Percentiles rank a stretch among this genome's conserved stretches.
Conservation (phyloP, 1,140 invertebrate species). For the Zaprionus camerounensis region DNA sequence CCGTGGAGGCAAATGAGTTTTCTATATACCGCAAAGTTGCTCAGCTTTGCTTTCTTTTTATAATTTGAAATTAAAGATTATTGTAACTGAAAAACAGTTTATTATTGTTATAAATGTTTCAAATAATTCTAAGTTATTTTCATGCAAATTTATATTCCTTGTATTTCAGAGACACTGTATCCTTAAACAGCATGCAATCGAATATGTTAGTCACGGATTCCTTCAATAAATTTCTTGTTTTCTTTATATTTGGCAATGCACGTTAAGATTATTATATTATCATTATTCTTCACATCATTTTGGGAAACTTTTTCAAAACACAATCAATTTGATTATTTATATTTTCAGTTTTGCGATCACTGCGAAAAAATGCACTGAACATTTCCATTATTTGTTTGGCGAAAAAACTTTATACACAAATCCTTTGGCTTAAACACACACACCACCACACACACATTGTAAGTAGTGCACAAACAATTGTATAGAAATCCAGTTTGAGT, state of each 20-base stretch:
- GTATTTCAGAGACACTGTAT: background rate
- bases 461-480: constrained; percentile 48
- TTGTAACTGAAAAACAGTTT: background rate
- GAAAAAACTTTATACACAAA: constrained; percentile 36
- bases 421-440: constrained; percentile 34
- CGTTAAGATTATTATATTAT: background rate
- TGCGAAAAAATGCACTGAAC: constrained; percentile 9
- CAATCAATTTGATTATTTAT: background rate
- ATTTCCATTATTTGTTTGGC: constrained; percentile 22
- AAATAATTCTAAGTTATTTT: too few species aligned
- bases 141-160: too few species aligned
- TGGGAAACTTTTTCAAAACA: background rate
- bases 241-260: background rate
- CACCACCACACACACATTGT: constrained; percentile 11
- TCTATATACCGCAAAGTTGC: background rate
- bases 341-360: constrained; percentile 4
- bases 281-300: background rate
- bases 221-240: background rate
- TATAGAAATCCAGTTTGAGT: constrained; percentile 50
- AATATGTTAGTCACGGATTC: background rate
- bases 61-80: background rate
- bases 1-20: background rate
- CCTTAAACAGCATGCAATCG: background rate
- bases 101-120: background rate
- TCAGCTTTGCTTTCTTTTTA: background rate